A percentile compares a stretch with the other conserved stretches of the same genome.
Conservation (phyloP, 2,113 vertebrate genomes). For the Ursus arctos region DNA sequence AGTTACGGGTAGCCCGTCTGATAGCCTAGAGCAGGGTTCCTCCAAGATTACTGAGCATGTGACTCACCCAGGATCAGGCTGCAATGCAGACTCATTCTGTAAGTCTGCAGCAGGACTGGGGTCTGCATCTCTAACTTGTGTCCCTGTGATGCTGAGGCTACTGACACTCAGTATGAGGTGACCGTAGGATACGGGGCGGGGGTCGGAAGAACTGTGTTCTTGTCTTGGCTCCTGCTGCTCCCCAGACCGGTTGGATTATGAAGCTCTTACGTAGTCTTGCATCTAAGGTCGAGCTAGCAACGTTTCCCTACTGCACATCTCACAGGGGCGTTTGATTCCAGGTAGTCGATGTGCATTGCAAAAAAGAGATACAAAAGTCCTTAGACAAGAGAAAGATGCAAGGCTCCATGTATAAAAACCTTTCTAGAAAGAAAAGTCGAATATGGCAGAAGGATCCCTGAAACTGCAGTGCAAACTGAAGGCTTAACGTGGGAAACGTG, state of each 20-base stretch:
- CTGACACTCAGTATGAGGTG: background rate
- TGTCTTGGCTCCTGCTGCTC: background rate
- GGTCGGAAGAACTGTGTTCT: background rate
- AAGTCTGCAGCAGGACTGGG: background rate
- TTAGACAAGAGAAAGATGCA: background rate
- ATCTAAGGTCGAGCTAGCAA: background rate
- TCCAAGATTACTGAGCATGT: background rate
- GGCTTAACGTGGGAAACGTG: background rate
- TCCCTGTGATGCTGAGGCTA: background rate
- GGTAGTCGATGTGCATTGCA: background rate
- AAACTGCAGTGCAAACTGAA: background rate
- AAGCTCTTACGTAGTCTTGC: background rate
- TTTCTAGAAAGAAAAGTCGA: conserved; percentile 11
- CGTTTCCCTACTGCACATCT: background rate
- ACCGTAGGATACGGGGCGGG: background rate
- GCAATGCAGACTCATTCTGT: background rate
- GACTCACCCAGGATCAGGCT: background rate
- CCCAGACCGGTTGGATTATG: background rate
- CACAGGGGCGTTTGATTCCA: background rate
- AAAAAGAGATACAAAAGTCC: background rate
- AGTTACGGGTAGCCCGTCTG: background rate
- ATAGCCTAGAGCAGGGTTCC: background rate
- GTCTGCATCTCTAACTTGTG: background rate
- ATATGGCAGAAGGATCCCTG: background rate
- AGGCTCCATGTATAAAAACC: background rate